Conservation (phyloP, 2,797 vertebrate genomes). For the Danio albolineatus region DNA sequence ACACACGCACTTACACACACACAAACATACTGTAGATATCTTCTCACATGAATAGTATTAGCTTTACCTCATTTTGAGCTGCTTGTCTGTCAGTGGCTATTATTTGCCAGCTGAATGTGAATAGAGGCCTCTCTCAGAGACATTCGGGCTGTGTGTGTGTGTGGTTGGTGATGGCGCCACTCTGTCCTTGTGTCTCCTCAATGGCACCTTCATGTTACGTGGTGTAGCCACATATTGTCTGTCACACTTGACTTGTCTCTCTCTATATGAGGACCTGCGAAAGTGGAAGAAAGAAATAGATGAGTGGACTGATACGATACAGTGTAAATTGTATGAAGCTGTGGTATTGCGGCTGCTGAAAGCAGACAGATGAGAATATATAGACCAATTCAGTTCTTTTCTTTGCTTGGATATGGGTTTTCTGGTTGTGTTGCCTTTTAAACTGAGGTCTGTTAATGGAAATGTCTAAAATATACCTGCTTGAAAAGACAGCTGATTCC, state of each 20-base stretch:
- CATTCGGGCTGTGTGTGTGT: slow-evolving; percentile 54
- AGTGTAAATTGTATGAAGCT: slow-evolving; percentile 5
- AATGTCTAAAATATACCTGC: slow-evolving; percentile 3
- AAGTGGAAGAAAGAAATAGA: slow-evolving; percentile 11
- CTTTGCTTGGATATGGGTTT: not conserved
- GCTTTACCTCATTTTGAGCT: slow-evolving; percentile 79
- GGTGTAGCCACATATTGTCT: slow-evolving; percentile 58
- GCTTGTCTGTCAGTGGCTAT: slow-evolving; percentile 76
- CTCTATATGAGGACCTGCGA: slow-evolving; percentile 19
- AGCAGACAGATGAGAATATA: slow-evolving; percentile 5
- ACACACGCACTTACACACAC: slow-evolving; percentile 43
- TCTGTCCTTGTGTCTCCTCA: slow-evolving; percentile 66
- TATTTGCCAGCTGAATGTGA: slow-evolving; percentile 72
- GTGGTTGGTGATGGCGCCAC: slow-evolving; percentile 72
- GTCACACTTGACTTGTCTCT: slow-evolving; percentile 54
- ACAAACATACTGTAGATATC: slow-evolving; percentile 70
- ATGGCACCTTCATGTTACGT: slow-evolving; percentile 52
- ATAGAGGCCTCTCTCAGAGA: slow-evolving; percentile 62
- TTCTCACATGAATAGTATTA: slow-evolving; percentile 77
- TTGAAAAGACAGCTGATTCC: not conserved
- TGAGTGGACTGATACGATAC: slow-evolving; percentile 5
- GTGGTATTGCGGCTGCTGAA: not conserved
- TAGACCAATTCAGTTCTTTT: slow-evolving; percentile 27
- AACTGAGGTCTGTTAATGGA: not conserved
- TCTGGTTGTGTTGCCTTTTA: not conserved